phyloP scores from a whole-genome alignment of 92 coral and sea anemone genomes.

The Diadumene lineata region DNA sequence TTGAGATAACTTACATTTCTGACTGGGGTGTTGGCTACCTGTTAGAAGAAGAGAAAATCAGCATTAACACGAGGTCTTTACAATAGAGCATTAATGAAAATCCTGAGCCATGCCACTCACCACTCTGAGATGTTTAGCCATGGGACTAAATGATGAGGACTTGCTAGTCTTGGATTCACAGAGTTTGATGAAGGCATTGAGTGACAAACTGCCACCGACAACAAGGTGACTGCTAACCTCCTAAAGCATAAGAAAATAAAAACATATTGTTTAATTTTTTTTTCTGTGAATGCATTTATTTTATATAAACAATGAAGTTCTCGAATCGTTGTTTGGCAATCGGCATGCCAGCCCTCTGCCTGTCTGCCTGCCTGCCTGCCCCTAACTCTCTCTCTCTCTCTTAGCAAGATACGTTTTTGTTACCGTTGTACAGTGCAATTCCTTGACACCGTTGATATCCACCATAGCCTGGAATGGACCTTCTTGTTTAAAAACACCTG shows the following conservation, averaged over 20 bases:
- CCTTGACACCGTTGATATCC: conserved; percentile 52
- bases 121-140: conserved; percentile 62
- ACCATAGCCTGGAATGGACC: conserved; percentile 59
- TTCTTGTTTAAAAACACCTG: conserved; percentile 68
- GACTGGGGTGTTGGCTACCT: conserved; percentile 66
- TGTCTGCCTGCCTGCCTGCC: not conserved
- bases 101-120: conserved; percentile 12
- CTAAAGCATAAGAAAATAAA: conserved; percentile 18
- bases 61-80: not conserved
- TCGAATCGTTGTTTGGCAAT: not conserved
- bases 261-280: not conserved
- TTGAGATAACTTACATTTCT: conserved; percentile 53
- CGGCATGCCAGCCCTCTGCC: not conserved
- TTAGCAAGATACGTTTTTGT: not conserved
- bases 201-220: conserved; percentile 69
- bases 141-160: conserved; percentile 45
- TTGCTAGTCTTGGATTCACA: conserved; percentile 41
- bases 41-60: not conserved
- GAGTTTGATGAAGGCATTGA: conserved; percentile 51
- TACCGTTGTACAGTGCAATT: conserved; percentile 53
- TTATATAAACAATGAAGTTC: not conserved
- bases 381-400: not conserved
- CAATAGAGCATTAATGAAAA: not conserved
- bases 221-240: conserved; percentile 44
- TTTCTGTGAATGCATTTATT: no score